phyloP scores from a whole-genome alignment of 2,797 vertebrate genomes.

The Glossophaga mutica region DNA sequence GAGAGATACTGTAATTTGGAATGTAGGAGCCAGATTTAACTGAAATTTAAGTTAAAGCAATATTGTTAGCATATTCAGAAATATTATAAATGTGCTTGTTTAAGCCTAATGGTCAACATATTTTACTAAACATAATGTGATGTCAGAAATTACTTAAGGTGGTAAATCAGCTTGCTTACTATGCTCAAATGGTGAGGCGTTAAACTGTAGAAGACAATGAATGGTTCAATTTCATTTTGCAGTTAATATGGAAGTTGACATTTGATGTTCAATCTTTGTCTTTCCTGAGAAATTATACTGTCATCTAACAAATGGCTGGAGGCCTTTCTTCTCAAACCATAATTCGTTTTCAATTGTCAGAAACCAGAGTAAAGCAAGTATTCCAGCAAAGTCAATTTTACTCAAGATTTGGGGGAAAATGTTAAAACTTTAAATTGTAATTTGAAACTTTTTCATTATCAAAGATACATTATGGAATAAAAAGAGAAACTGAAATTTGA shows the following conservation, averaged over 20 bases:
- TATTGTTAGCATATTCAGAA: not conserved
- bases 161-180: not conserved
- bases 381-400: not conserved
- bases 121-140: not conserved
- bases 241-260: not conserved
- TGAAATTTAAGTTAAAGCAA: not conserved
- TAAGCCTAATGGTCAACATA: not conserved
- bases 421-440: not conserved
- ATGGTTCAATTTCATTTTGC: not conserved
- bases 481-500: not conserved
- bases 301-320: not conserved
- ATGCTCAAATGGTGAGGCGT: not conserved
- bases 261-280: not conserved
- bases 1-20: not conserved
- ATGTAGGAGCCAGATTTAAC: not conserved
- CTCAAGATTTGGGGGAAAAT: not conserved
- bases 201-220: not conserved
- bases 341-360: not conserved
- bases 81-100: not conserved
- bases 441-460: not conserved
- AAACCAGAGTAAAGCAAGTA: not conserved
- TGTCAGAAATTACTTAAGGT: conserved; percentile 8
- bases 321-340: not conserved
- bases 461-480: not conserved
- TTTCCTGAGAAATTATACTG: not conserved